phyloP scores from a whole-genome alignment of 2,888 invertebrate species.

The Nomada hirtipes region DNA sequence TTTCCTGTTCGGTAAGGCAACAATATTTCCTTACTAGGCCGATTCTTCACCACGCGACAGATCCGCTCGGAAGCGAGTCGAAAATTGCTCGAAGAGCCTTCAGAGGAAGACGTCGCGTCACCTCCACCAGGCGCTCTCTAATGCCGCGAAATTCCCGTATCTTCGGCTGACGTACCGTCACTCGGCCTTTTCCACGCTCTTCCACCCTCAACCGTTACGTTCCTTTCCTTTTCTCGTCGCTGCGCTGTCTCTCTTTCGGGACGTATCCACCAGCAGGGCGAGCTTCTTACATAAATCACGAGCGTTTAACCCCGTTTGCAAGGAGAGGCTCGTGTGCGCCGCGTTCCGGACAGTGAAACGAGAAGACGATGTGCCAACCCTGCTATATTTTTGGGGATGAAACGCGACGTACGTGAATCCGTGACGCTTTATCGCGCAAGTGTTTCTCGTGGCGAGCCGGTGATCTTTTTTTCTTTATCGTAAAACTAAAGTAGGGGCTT shows the following conservation, averaged over 20 bases:
- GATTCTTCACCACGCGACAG: conserved; percentile 42
- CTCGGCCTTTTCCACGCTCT: conserved; percentile 21
- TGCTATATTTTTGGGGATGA: conserved; percentile 51
- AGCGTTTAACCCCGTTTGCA: conserved; percentile 56
- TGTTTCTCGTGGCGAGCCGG: conserved; percentile 30
- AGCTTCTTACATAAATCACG: conserved; percentile 65
- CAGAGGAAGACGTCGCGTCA: conserved; percentile 29
- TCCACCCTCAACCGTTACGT: not conserved
- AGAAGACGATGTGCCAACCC: conserved; percentile 22
- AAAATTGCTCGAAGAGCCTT: conserved; percentile 44
- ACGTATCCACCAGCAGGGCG: conserved; percentile 26
- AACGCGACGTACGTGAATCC: conserved; percentile 20
- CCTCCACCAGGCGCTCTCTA: conserved; percentile 41
- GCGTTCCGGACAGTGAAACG: not conserved
- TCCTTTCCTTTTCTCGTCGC: not conserved
- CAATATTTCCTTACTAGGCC: conserved; percentile 33
- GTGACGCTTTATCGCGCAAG: conserved; percentile 35
- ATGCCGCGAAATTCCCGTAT: conserved; percentile 61
- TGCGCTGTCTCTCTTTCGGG: conserved; percentile 7
- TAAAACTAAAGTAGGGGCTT: not conserved
- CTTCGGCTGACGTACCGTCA: conserved; percentile 55
- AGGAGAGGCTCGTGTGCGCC: not conserved
- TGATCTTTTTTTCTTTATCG: conserved; percentile 15
- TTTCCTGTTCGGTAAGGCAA: not conserved
- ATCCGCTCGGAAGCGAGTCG: conserved; percentile 42